Conservation (phyloP, 2,113 vertebrate genomes). For the Rattus rattus region DNA sequence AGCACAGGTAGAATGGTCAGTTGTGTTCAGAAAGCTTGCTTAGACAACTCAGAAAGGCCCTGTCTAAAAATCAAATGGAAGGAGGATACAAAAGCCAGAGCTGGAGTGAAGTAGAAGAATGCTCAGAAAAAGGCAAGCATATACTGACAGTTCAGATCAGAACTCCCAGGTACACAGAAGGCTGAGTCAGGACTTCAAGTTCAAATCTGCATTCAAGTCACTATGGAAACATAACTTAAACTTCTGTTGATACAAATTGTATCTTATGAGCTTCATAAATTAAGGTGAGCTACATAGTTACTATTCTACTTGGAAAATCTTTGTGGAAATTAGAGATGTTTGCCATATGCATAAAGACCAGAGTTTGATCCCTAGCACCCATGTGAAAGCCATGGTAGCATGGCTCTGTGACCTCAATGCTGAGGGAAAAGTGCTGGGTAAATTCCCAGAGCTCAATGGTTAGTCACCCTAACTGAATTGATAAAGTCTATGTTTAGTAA, state of each 20-base stretch:
- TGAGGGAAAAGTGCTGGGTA: neutral
- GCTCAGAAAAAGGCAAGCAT: neutral
- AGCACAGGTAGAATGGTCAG: neutral
- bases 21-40: neutral
- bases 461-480: neutral
- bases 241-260: neutral
- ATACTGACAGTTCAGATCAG: neutral
- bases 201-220: neutral
- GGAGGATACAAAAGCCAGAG: neutral
- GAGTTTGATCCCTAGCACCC: neutral
- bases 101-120: neutral
- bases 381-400: neutral
- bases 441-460: neutral
- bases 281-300: neutral
- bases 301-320: neutral
- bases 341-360: neutral
- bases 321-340: neutral
- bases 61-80: neutral
- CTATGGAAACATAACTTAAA: neutral
- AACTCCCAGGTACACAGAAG: too few species aligned
- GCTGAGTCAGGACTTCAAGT: neutral
- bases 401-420: neutral
- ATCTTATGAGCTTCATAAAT: slow-evolving; percentile 10
- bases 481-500: neutral
- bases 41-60: neutral